phyloP scores from a whole-genome alignment of 2,797 vertebrate species.

The Morelia viridis region DNA sequence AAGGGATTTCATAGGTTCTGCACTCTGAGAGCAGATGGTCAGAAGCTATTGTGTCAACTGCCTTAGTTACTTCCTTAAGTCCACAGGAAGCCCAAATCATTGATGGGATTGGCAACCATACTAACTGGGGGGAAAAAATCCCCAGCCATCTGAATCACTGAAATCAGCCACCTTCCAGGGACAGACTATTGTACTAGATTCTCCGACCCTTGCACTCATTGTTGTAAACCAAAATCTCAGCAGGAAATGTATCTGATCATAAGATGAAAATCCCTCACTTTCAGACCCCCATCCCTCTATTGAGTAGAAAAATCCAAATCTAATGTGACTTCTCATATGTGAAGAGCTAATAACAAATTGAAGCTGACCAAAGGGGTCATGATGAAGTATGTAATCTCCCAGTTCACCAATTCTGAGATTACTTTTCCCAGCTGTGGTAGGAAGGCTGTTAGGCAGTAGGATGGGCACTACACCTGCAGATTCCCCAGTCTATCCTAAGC shows the following conservation, averaged over 20 bases:
- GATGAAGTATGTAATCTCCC: neutral
- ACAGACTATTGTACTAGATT: neutral
- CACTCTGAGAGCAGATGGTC: neutral
- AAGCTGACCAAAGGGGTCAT: neutral
- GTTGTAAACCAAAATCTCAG: neutral
- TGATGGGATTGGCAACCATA: neutral
- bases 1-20: neutral
- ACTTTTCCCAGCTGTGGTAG: neutral
- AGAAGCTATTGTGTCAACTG: neutral
- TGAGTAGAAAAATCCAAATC: neutral
- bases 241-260: neutral
- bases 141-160: neutral
- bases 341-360: neutral
- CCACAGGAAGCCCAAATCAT: neutral
- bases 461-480: too few relatives aligned
- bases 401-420: neutral
- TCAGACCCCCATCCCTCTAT: neutral
- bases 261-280: neutral
- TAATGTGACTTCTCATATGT: neutral
- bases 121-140: neutral
- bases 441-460: neutral
- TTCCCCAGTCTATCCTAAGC: neutral
- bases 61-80: neutral
- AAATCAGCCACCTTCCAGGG: neutral
- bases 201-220: neutral